Evolutionary conservation across 2,888 invertebrate genomes (phyloP).

Genomic region (Periphyllus acericola): DNA sequence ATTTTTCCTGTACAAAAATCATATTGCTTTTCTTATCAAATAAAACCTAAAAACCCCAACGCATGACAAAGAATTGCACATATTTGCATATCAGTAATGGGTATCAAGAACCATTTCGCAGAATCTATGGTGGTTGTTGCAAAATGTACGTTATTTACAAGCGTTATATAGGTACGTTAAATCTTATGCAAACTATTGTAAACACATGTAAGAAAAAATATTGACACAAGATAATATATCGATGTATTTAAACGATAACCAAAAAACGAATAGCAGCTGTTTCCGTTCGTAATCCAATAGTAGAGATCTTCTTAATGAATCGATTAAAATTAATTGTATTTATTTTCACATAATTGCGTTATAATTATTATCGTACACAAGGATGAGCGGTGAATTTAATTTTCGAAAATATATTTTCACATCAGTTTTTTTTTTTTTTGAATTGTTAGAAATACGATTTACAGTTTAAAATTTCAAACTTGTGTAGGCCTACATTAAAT

Average conservation of each 20-base stretch:
- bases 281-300: no score
- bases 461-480: no score
- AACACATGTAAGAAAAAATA: background rate
- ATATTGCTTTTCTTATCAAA: slow-evolving; percentile 20
- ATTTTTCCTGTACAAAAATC: slow-evolving; percentile 11
- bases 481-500: no score
- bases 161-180: background rate
- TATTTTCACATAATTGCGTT: no score
- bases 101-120: background rate
- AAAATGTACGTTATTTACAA: slow-evolving; percentile 18
- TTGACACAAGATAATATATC: slow-evolving; percentile 27
- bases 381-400: no score
- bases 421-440: no score
- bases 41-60: background rate
- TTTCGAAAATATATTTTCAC: no score
- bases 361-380: no score
- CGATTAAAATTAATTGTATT: no score
- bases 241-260: background rate
- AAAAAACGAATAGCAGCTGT: background rate
- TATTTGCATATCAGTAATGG: slow-evolving; percentile 35
- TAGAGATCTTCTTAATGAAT: no score
- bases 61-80: background rate
- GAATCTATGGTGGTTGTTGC: background rate
- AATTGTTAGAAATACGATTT: no score
- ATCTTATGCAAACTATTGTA: no score